phyloP scores from a whole-genome alignment of 2,113 vertebrate genomes.

The Todiramphus chloris region DNA sequence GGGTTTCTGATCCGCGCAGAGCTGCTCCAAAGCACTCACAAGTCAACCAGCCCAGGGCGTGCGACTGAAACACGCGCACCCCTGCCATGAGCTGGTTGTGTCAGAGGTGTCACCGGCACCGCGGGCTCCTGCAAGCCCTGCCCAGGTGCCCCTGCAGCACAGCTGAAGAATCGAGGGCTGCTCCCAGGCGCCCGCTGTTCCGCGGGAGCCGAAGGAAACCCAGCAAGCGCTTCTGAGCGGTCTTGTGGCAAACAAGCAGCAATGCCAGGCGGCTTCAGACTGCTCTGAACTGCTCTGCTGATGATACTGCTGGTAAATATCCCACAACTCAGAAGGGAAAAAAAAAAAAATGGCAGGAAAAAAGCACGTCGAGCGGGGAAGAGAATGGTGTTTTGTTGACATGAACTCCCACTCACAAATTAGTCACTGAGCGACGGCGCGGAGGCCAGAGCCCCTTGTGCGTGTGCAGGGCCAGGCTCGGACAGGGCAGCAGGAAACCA shows the following conservation, averaged over 20 bases:
- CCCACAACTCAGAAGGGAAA: neutral
- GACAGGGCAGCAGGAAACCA: neutral
- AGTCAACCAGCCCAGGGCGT: neutral
- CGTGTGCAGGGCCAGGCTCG: neutral
- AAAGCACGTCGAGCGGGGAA: no score
- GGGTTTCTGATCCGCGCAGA: neutral
- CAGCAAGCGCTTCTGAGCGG: no score
- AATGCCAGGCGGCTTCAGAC: fast-evolving
- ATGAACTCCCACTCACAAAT: neutral
- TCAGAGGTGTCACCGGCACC: neutral
- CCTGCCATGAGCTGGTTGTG: fast-evolving
- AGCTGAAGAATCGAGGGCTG: fast-evolving
- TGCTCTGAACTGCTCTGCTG: neutral
- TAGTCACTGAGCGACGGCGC: neutral
- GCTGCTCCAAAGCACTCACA: neutral
- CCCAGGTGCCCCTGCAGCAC: neutral
- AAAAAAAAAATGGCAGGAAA: neutral
- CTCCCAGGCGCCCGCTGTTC: neutral
- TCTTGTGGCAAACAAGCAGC: neutral
- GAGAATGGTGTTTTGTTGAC: neutral
- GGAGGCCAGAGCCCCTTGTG: neutral
- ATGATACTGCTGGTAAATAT: neutral
- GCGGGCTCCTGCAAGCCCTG: neutral
- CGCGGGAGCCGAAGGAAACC: neutral
- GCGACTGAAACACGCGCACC: fast-evolving